A percentile compares a stretch with the other conserved stretches of the same genome.
Evolutionary conservation across 1,140 invertebrate genomes (phyloP).

Genomic region (Neodiprion virginianus): DNA sequence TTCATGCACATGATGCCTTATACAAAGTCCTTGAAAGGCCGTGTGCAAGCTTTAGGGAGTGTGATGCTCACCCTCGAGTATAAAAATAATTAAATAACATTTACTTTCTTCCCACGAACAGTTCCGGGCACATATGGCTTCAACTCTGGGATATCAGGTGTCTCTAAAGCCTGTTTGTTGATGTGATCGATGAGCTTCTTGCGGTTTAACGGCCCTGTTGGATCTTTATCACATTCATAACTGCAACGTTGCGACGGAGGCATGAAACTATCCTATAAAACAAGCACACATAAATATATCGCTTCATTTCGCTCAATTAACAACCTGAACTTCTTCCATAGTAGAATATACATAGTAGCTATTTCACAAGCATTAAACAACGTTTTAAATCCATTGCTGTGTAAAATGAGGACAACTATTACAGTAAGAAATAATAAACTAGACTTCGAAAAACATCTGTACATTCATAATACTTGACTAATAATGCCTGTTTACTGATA

Average conservation of each 20-base stretch:
- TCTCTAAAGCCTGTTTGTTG: conserved; percentile 96
- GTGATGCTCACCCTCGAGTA: too few relatives aligned
- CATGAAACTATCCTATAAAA: conserved; percentile 90
- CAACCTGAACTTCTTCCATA: too few relatives aligned
- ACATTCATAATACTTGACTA: too few relatives aligned
- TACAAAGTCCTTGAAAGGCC: too few relatives aligned
- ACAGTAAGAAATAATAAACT: conserved; percentile 10
- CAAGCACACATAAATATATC: conserved; percentile 15
- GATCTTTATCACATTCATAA: conserved; percentile 93
- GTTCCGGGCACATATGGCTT: conserved; percentile 92
- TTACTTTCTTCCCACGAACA: conserved; percentile 89
- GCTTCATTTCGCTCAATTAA: neutral
- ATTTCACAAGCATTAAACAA: too few relatives aligned
- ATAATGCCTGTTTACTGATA: too few relatives aligned
- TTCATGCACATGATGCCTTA: too few relatives aligned
- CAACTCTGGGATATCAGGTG: conserved; percentile 95
- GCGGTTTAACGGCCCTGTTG: conserved; percentile 94
- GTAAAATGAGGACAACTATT: neutral
- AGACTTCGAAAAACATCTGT: conserved; percentile 9
- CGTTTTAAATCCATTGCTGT: too few relatives aligned
- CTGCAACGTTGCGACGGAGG: conserved; percentile 95
- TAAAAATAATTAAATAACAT: conserved; percentile 24
- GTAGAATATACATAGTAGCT: neutral
- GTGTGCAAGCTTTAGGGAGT: too few relatives aligned
- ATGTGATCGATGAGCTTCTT: conserved; percentile 98